Evolutionary conservation across 2,888 invertebrate species (phyloP).

Genomic region (Doris montereyensis): DNA sequence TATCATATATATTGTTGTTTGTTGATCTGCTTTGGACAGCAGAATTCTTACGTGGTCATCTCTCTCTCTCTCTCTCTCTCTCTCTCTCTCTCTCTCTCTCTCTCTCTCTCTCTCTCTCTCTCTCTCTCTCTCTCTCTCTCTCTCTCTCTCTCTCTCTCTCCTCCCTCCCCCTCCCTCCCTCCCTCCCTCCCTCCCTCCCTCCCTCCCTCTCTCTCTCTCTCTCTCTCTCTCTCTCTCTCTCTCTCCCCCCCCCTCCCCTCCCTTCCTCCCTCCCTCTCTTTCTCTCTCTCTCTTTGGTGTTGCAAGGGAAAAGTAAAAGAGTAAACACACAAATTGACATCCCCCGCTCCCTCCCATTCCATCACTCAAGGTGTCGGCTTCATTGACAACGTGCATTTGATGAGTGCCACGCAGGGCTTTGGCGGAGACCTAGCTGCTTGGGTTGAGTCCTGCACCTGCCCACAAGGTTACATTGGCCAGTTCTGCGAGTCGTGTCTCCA

Average conservation of each 20-base stretch:
- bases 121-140: not conserved
- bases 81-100: not conserved
- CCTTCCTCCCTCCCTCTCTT: not conserved
- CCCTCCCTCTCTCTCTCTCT: not conserved
- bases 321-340: too few relatives aligned
- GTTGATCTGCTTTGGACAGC: too few relatives aligned
- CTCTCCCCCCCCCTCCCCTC: not conserved
- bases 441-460: slow-evolving; percentile 94
- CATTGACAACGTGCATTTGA: slow-evolving; percentile 89
- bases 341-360: not conserved
- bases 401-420: slow-evolving; percentile 83
- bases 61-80: not conserved
- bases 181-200: not conserved
- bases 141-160: not conserved
- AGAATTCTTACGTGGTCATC: not conserved
- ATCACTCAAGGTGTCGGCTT: slow-evolving; percentile 81
- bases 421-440: slow-evolving; percentile 85
- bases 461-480: slow-evolving; percentile 82
- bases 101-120: not conserved
- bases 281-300: not conserved
- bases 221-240: not conserved
- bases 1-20: too few relatives aligned
- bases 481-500: slow-evolving; percentile 98
- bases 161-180: not conserved
- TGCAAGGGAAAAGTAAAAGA: too few relatives aligned